Evolutionary conservation across 2,888 invertebrate genomes (phyloP), one percentile per base, ranked within the genome.

Genomic region (Helobdella robusta): DNA sequence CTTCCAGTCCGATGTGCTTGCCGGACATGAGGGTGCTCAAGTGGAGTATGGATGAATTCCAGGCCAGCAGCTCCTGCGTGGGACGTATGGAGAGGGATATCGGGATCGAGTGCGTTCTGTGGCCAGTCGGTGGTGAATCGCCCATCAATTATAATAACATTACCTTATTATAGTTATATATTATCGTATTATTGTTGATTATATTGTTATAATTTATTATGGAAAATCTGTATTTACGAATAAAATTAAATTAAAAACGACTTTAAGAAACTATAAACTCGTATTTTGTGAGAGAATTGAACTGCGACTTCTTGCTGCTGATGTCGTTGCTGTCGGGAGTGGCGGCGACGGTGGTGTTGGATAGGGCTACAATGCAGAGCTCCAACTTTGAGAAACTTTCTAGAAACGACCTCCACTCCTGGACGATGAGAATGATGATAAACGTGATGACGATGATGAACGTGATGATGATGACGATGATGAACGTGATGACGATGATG

Each of bases 361-460:
- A 15, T 18, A 50, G 34, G 2, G 62, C 50, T 20, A 65, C 44
- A 8, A 65, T 60, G 36, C 65, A 65, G 50, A 65, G 52, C 30
- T 65, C 65, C 20, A 65, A 30, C 36, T 65, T 46, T 8, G 65
- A 65, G 48, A 65, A 65, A 23, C 48, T 59, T n/a, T 65, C 35
- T 4, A 65, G 40, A n/a, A 65, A 50, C 34, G 11, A 30, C 25
- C 30, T 65, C 60, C 59, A 60, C n/a, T 65, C 60, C 65, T 65
- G 34, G 25, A n/a, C 18, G 52, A 11, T n/a, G 25, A 15, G 15
- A 15, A 52, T 30, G 4, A 52, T 2, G 4, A 2, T 18, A 46
- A 46, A 46, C 46, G 46, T 46, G 4, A 2, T 2, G 4, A 2
- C 46, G 46, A 18, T 2, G n/a, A n/a, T 20, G 46, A 4, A 2